These are phyloP conservation scores for Thunnus maccoyii DNA, from an alignment of 2,113 vertebrate species.

Conservation along the genomic window DNA sequence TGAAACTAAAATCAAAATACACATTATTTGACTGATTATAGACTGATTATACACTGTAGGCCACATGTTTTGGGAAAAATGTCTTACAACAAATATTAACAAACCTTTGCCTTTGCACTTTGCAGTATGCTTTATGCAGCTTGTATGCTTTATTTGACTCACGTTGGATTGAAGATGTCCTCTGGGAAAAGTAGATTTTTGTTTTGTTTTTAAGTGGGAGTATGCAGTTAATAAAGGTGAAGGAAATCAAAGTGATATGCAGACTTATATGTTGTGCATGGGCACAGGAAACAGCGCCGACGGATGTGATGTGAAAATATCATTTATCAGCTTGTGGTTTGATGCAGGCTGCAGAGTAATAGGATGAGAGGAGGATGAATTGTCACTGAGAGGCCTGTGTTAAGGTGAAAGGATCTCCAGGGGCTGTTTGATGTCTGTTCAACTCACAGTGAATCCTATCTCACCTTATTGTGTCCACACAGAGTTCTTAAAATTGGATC, in stretches of 20 bases:
- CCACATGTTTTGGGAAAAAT: not conserved
- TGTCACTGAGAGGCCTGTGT: constrained; percentile 55
- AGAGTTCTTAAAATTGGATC: constrained; percentile 64
- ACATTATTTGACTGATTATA: not conserved
- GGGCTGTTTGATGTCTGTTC: constrained; percentile 67
- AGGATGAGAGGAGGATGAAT: constrained; percentile 61
- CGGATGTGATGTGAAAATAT: constrained; percentile 57
- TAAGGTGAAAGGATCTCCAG: constrained; percentile 64
- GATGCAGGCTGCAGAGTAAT: constrained; percentile 48
- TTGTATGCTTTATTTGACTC: not conserved
- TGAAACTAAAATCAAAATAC: not conserved
- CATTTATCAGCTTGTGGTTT: constrained; percentile 56
- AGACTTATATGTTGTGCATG: not conserved
- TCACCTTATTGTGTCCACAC: constrained; percentile 61
- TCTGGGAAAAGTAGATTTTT: not conserved
- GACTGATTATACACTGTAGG: not conserved
- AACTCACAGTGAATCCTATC: constrained; percentile 56
- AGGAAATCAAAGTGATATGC: constrained; percentile 25
- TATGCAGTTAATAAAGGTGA: constrained; percentile 15
- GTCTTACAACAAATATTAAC: not conserved
- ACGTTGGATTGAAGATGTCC: not conserved
- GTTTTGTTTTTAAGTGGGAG: not conserved
- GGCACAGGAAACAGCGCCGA: constrained; percentile 13
- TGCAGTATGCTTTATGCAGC: not conserved
- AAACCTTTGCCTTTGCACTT: not conserved